A percentile compares a stretch with the other conserved stretches of the same genome.
Evolutionary conservation across 2,797 vertebrate species (phyloP).

Genomic region (Ispidina picta): DNA sequence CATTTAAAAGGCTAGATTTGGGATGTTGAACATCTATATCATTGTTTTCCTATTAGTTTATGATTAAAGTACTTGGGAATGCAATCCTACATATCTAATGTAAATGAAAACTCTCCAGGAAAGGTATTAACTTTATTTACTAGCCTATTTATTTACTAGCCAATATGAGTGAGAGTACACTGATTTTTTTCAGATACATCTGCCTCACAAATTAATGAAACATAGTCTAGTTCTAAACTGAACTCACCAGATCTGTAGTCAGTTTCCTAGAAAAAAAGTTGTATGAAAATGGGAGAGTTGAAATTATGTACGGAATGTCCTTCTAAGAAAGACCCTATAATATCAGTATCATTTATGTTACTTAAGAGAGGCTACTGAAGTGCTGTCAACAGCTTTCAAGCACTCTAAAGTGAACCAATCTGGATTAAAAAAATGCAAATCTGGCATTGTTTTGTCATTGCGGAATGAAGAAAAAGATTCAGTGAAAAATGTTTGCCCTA

Average conservation of each 20-base stretch:
- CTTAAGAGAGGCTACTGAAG: conserved; percentile 31
- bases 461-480: background rate
- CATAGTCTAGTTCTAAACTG: background rate
- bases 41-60: background rate
- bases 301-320: conserved; percentile 19
- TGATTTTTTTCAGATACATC: background rate
- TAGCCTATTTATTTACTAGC: background rate
- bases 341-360: conserved; percentile 12
- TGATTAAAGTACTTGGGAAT: background rate
- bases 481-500: background rate
- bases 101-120: background rate
- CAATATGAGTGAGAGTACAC: background rate
- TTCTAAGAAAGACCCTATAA: conserved; percentile 24
- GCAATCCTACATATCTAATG: background rate
- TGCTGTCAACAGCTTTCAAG: conserved; percentile 48
- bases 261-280: background rate
- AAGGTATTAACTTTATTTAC: background rate
- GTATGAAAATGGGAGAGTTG: background rate
- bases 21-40: background rate
- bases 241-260: background rate
- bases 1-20: background rate
- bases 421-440: background rate
- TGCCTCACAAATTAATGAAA: background rate
- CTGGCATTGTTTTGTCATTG: background rate
- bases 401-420: conserved; percentile 14